These are phyloP conservation scores for Masnerella sp. DNA, from an alignment of 2,888 invertebrate species.

Conservation along the genomic window DNA sequence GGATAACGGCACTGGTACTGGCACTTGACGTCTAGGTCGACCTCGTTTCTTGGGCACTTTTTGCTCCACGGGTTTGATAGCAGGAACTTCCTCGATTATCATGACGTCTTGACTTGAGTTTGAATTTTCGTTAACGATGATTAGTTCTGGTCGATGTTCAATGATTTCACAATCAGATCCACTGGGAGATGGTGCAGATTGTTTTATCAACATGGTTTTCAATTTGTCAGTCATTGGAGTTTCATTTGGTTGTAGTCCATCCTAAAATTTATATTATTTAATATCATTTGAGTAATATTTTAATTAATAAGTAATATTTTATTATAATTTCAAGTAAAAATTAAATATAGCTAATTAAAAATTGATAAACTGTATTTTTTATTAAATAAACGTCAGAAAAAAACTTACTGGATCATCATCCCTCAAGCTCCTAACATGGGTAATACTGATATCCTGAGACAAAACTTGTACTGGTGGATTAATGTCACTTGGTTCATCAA, in stretches of 20 bases:
- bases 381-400: too few species aligned
- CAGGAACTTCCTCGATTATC: conserved; percentile 76
- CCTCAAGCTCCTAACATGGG: conserved; percentile 65
- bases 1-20: conserved; percentile 22
- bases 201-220: conserved; percentile 67
- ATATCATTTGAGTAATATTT: too few species aligned
- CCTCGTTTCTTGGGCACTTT: conserved; percentile 74
- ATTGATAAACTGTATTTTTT: too few species aligned
- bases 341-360: too few species aligned
- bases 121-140: conserved; percentile 76
- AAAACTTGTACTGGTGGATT: conserved; percentile 73
- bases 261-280: too few species aligned
- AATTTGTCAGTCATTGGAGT: conserved; percentile 68
- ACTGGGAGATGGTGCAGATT: conserved; percentile 63
- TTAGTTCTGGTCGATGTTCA: conserved; percentile 74
- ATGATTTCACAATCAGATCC: conserved; percentile 75
- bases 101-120: conserved; percentile 77
- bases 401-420: conserved; percentile 24
- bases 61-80: conserved; percentile 65
- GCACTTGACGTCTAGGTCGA: conserved; percentile 70
- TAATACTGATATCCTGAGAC: conserved; percentile 75
- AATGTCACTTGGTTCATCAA: conserved; percentile 66
- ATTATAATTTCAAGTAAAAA: too few species aligned
- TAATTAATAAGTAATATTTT: too few species aligned
- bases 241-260: conserved; percentile 64